phyloP scores from a whole-genome alignment of 2,888 invertebrate species.

The Physocephala rufipes region DNA sequence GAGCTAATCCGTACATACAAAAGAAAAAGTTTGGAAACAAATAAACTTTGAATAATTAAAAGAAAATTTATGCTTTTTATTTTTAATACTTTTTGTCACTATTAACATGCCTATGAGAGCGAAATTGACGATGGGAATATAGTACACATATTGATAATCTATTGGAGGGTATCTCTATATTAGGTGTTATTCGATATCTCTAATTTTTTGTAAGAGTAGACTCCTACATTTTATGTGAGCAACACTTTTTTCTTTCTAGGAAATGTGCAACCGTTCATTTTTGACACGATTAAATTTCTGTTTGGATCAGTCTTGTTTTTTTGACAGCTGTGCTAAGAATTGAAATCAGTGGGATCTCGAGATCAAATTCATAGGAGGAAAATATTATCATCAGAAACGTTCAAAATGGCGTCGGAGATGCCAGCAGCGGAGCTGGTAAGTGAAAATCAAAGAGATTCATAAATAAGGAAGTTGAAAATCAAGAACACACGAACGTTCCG shows the following conservation, averaged over 20 bases:
- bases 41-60: no score
- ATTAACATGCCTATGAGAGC: no score
- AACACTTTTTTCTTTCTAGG: neutral
- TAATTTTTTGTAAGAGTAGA: no score
- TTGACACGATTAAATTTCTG: conserved; percentile 5
- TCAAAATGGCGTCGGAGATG: conserved; percentile 59
- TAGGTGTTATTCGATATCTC: neutral
- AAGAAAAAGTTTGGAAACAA: no score
- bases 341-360: neutral
- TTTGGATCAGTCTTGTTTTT: conserved; percentile 26
- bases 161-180: no score
- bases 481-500: no score
- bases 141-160: no score
- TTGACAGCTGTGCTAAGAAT: conserved; percentile 21
- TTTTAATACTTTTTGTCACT: no score
- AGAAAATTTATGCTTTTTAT: no score
- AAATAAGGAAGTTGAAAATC: neutral
- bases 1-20: no score
- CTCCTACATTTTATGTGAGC: neutral
- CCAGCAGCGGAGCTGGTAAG: conserved; percentile 54
- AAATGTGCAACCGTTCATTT: conserved; percentile 2
- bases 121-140: no score
- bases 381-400: conserved; percentile 42
- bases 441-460: conserved; percentile 40
- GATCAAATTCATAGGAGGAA: neutral